Percentiles rank a stretch among this genome's conserved stretches.
Evolutionary conservation across 2,888 invertebrate species (phyloP).

Genomic region (Caenorhabditis sp.): DNA sequence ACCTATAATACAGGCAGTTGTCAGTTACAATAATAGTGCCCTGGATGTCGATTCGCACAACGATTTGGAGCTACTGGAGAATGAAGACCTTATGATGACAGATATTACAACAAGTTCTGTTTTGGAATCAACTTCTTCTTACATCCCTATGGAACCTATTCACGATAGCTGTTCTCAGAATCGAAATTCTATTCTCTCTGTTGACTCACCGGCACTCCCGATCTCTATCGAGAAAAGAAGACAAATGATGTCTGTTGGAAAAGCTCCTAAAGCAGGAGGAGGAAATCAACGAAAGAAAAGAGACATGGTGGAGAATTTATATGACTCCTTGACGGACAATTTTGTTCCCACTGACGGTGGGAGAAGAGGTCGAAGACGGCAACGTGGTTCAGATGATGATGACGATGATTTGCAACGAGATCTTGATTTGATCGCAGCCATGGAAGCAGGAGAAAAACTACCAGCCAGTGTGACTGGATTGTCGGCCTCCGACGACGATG

Average conservation of each 20-base stretch:
- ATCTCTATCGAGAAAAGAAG: conserved; percentile 67
- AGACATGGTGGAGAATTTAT: conserved; percentile 80
- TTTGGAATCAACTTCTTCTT: conserved; percentile 1
- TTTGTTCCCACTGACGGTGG: conserved; percentile 76
- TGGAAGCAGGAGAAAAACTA: conserved; percentile 57
- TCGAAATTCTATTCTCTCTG: conserved; percentile 14
- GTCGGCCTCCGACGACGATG: conserved; percentile 45
- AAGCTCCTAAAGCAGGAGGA: conserved; percentile 77
- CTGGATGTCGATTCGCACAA: conserved; percentile 70
- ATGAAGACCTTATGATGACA: conserved; percentile 63
- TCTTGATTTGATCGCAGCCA: conserved; percentile 65
- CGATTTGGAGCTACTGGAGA: conserved; percentile 58
- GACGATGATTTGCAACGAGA: conserved; percentile 62
- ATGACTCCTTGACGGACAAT: conserved; percentile 81
- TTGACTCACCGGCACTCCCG: conserved; percentile 22
- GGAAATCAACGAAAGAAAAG: conserved; percentile 70
- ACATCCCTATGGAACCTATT: not conserved
- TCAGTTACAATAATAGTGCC: conserved; percentile 56
- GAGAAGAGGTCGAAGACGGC: conserved; percentile 66
- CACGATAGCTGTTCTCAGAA: not conserved
- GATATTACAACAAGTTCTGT: conserved; percentile 42
- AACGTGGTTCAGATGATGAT: conserved; percentile 45
- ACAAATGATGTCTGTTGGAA: conserved; percentile 81
- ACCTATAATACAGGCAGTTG: conserved; percentile 66
- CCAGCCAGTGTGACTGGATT: conserved; percentile 54